A percentile compares a stretch with the other conserved stretches of the same genome.
Conservation (phyloP, 1,140 invertebrate genomes). For the Drosophila jambulina region DNA sequence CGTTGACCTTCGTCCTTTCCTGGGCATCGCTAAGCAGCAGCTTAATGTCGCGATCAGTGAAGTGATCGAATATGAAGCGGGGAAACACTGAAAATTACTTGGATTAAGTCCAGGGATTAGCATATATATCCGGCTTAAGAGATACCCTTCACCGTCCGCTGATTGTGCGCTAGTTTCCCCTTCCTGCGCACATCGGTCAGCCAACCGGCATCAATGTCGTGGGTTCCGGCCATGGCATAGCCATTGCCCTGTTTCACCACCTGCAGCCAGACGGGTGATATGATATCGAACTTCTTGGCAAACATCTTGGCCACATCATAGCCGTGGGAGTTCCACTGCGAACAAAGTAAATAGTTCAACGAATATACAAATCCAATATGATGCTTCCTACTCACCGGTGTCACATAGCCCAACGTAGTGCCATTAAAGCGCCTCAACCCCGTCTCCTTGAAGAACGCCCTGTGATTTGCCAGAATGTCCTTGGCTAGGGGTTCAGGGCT, state of each 20-base stretch:
- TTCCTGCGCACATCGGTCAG: conserved; percentile 88
- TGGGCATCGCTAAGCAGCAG: conserved; percentile 87
- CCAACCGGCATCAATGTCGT: conserved; percentile 95
- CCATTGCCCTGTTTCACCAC: conserved; percentile 87
- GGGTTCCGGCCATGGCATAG: conserved; percentile 89
- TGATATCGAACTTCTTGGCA: conserved; percentile 94
- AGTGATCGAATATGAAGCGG: conserved; percentile 94
- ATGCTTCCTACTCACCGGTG: conserved; percentile 90
- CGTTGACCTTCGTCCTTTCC: conserved; percentile 87
- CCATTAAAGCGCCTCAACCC: conserved; percentile 89
- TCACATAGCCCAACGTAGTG: conserved; percentile 94
- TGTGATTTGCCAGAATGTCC: conserved; percentile 92
- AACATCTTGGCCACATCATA: conserved; percentile 97
- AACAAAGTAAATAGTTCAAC: conserved; percentile 15
- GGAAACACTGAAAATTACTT: conserved; percentile 89
- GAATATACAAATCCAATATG: neutral
- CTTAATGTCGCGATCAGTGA: conserved; percentile 90
- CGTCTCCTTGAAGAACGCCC: conserved; percentile 90
- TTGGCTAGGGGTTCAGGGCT: conserved; percentile 87
- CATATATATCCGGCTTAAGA: neutral
- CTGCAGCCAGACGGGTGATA: conserved; percentile 98
- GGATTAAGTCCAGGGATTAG: neutral
- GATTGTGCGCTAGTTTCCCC: conserved; percentile 86
- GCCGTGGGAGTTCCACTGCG: conserved; percentile 97
- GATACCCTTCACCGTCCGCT: conserved; percentile 67